These are phyloP conservation scores for Geodia barretti DNA, from an alignment of 37 sponge, comb jelly and placozoan species.

Conservation along the genomic window DNA sequence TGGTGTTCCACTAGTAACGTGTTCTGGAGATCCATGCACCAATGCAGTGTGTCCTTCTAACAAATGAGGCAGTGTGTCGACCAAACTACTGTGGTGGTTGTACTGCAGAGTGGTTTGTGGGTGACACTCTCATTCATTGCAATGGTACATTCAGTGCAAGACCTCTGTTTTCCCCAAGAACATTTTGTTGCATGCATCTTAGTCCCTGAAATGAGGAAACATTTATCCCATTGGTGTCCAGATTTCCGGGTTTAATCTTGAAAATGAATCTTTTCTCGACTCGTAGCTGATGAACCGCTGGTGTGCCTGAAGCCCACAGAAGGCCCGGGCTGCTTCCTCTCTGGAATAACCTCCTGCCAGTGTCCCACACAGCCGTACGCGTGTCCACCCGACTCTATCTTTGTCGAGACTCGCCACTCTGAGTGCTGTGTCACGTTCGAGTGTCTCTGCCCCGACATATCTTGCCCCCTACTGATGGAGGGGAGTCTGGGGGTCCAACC, in stretches of 20 bases:
- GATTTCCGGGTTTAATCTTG: neutral
- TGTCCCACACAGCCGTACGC: conserved; percentile 61
- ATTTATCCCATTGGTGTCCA: neutral
- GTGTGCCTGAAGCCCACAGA: conserved; percentile 31
- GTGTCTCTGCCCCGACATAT: conserved; percentile 69
- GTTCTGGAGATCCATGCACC: conserved; percentile 78
- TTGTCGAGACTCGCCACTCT: conserved; percentile 34
- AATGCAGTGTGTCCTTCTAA: conserved; percentile 80
- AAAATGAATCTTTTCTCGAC: neutral
- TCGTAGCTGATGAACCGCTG: conserved; percentile 13
- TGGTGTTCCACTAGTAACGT: conserved; percentile 67
- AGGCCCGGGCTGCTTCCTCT: neutral
- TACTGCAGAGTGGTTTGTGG: conserved; percentile 69
- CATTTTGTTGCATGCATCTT: too few relatives aligned
- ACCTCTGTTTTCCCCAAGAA: too few relatives aligned
- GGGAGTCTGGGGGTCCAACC: conserved; percentile 74
- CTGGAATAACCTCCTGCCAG: conserved; percentile 23
- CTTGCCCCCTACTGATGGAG: conserved; percentile 77
- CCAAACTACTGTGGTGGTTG: conserved; percentile 83
- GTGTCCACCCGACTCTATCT: conserved; percentile 78
- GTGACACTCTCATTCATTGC: conserved; percentile 32
- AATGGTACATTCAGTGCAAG: conserved; percentile 16
- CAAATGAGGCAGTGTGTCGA: conserved; percentile 55
- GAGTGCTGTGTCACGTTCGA: conserved; percentile 78
- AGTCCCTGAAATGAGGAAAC: neutral